Evolutionary conservation across 1,140 invertebrate species (phyloP).

Genomic region (Tachypleus tridentatus): DNA sequence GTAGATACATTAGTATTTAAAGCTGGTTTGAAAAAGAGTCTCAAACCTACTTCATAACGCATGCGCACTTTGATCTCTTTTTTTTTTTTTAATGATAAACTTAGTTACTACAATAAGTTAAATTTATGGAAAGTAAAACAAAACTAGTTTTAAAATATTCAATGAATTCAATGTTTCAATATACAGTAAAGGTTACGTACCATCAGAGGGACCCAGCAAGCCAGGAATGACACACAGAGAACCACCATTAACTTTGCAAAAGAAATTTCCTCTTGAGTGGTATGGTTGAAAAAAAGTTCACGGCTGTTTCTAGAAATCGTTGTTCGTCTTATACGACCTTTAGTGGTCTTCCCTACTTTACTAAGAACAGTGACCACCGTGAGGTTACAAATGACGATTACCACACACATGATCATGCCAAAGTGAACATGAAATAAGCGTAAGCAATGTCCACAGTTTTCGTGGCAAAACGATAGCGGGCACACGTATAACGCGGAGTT

Average conservation of each 20-base stretch:
- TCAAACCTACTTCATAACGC: too few species aligned
- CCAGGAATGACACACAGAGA: conserved; percentile 62
- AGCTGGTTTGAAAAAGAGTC: too few species aligned
- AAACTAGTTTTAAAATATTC: too few species aligned
- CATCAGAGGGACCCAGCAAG: conserved; percentile 78
- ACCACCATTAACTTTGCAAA: conserved; percentile 71
- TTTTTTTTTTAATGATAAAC: too few species aligned
- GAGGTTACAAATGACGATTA: conserved; percentile 66
- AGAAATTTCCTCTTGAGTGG: conserved; percentile 54
- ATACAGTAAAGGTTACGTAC: conserved; percentile 37
- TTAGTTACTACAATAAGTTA: too few species aligned
- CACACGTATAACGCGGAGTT: conserved; percentile 27
- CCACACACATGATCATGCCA: conserved; percentile 54
- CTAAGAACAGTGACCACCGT: conserved; percentile 61
- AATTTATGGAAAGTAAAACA: too few species aligned
- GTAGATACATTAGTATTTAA: too few species aligned
- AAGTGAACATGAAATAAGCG: conserved; percentile 60
- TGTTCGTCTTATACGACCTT: conserved; percentile 38
- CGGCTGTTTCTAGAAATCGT: conserved; percentile 7
- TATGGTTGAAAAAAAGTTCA: too few species aligned
- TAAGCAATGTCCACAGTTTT: conserved; percentile 52
- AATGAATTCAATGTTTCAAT: too few species aligned
- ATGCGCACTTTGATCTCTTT: too few species aligned
- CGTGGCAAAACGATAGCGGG: conserved; percentile 55
- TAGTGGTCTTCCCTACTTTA: conserved; percentile 33